These are phyloP conservation scores for Microtus pennsylvanicus DNA, from an alignment of 2,113 vertebrate species.

Conservation along the genomic window DNA sequence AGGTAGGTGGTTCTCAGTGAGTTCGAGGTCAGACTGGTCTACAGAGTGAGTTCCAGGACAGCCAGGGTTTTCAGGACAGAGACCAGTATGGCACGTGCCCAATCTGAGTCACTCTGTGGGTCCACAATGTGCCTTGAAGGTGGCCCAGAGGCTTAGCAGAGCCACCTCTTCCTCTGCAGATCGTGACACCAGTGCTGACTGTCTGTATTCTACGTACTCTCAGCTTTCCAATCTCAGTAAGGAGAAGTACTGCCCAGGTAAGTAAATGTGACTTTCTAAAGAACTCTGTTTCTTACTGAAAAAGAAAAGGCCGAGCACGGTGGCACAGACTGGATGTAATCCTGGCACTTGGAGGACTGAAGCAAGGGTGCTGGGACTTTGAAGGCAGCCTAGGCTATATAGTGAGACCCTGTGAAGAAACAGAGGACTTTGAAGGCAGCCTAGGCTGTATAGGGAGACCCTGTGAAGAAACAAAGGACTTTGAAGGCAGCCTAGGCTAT, in stretches of 20 bases:
- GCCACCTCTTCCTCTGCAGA: neutral
- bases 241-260: neutral
- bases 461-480: too few relatives aligned
- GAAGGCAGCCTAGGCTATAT: neutral
- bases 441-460: neutral
- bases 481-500: neutral
- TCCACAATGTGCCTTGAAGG: neutral
- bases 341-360: neutral
- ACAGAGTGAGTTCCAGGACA: neutral
- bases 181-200: neutral
- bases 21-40: neutral
- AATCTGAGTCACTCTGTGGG: neutral
- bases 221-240: neutral
- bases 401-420: neutral
- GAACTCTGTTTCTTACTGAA: neutral
- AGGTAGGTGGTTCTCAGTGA: neutral
- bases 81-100: neutral
- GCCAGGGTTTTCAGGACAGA: neutral
- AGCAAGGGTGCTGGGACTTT: neutral
- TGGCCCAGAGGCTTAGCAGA: neutral
- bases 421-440: neutral
- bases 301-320: neutral
- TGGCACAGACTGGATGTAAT: neutral
- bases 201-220: neutral
- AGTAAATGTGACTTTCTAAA: neutral